Conservation (phyloP, 1,140 invertebrate genomes). For the Copidosoma floridanum region DNA sequence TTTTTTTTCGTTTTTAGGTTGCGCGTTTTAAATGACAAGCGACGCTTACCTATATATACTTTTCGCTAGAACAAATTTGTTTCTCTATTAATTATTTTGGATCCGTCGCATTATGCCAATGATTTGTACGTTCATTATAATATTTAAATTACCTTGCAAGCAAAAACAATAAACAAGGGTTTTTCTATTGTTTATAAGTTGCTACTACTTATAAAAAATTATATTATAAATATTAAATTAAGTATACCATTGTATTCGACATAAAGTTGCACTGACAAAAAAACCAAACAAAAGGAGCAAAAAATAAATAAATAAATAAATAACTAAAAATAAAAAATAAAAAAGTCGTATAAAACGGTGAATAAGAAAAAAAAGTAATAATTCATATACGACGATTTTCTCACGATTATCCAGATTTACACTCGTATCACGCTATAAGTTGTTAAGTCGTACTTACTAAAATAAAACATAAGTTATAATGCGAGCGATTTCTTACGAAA, state of each 20-base stretch:
- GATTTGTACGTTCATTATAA: too few relatives aligned
- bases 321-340: neutral
- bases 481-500: conserved; percentile 46
- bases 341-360: neutral
- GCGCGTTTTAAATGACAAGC: too few relatives aligned
- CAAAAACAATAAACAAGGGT: too few relatives aligned
- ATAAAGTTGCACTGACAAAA: conserved; percentile 16
- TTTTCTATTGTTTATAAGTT: conserved; percentile 2
- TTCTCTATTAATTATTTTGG: too few relatives aligned
- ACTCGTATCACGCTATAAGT: conserved; percentile 31
- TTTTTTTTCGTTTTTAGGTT: too few relatives aligned
- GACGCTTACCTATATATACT: too few relatives aligned
- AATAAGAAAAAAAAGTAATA: conserved; percentile 3
- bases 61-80: too few relatives aligned
- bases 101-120: too few relatives aligned
- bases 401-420: conserved; percentile 19
- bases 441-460: conserved; percentile 22
- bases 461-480: conserved; percentile 33
- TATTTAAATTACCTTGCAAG: too few relatives aligned
- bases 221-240: conserved; percentile 18
- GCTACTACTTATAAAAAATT: neutral
- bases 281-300: neutral
- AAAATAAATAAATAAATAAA: neutral
- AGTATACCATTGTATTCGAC: conserved; percentile 16
- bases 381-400: conserved; percentile 18